phyloP scores from a whole-genome alignment of 2,113 vertebrate species.

The Azemiops feae region DNA sequence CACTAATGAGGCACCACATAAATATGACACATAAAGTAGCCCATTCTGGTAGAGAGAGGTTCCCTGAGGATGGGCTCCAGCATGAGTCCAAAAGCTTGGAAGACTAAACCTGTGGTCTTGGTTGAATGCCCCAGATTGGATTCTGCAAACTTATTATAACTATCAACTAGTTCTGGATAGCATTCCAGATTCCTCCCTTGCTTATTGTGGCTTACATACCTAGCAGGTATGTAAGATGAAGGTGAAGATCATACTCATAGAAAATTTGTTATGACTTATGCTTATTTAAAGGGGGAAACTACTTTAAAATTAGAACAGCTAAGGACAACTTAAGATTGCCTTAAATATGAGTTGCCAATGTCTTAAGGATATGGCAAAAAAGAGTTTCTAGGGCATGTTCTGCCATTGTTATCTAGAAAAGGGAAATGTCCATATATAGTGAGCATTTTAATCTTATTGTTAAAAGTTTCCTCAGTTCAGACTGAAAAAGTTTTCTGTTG shows the following conservation, averaged over 20 bases:
- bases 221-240: neutral
- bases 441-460: neutral
- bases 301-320: neutral
- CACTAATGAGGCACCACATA: neutral
- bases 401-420: neutral
- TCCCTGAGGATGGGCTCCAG: neutral
- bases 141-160: neutral
- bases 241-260: neutral
- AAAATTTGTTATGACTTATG: neutral
- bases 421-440: neutral
- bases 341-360: neutral
- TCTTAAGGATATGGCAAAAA: neutral
- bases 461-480: neutral
- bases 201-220: neutral
- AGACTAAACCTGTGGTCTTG: neutral
- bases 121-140: neutral
- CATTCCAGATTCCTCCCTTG: neutral
- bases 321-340: neutral
- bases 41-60: neutral
- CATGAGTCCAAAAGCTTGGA: neutral
- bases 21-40: neutral
- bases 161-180: neutral
- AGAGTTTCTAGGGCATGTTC: neutral
- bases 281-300: neutral
- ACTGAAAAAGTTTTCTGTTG: neutral